Percentiles rank a stretch among this genome's conserved stretches.
Conservation (phyloP, 2,888 invertebrate species). For the Epinotia nisella region DNA sequence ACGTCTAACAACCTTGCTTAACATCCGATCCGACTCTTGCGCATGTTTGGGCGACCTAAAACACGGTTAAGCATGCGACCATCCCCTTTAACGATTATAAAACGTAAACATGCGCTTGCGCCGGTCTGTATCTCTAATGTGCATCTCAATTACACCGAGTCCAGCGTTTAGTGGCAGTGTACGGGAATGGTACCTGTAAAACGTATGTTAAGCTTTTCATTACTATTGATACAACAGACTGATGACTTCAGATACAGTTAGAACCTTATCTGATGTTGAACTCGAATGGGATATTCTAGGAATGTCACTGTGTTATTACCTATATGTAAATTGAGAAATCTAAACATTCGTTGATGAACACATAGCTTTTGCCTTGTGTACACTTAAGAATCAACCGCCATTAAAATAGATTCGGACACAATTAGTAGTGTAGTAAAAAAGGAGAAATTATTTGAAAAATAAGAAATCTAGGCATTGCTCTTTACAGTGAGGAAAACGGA, state of each 20-base stretch:
- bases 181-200: slow-evolving; percentile 18
- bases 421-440: no score
- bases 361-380: no score
- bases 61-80: slow-evolving; percentile 33
- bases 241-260: no score
- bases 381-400: no score
- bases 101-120: slow-evolving; percentile 32
- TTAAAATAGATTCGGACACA: no score
- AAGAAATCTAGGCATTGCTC: no score
- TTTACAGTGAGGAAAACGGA: no score
- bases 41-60: slow-evolving; percentile 22
- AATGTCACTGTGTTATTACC: background rate
- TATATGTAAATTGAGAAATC: background rate
- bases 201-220: slow-evolving; percentile 1
- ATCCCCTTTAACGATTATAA: slow-evolving; percentile 40
- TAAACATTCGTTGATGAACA: no score
- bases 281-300: background rate
- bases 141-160: slow-evolving; percentile 38
- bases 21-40: background rate
- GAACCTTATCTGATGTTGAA: background rate
- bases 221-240: no score
- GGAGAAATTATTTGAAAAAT: no score
- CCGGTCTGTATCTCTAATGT: slow-evolving; percentile 29
- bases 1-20: background rate
- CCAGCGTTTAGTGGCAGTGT: slow-evolving; percentile 28